These are phyloP conservation scores for Ctena decussata DNA, from an alignment of 2,888 invertebrate genomes.

Conservation along the genomic window DNA sequence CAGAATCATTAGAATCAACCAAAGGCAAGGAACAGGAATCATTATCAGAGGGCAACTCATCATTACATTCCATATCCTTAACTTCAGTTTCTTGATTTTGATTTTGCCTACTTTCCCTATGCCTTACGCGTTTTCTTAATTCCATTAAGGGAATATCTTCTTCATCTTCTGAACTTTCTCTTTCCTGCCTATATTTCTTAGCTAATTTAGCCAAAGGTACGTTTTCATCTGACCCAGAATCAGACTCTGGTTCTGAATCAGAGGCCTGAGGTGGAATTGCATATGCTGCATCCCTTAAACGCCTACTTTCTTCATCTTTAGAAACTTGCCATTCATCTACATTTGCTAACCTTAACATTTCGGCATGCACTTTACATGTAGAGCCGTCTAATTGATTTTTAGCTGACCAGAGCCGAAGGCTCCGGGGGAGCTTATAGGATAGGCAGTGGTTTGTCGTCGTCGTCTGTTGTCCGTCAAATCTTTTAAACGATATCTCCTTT, in stretches of 20 bases:
- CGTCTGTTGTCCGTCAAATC: too few species aligned
- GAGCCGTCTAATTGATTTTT: conserved; percentile 45
- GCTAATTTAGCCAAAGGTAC: conserved; percentile 7
- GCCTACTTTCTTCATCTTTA: background rate
- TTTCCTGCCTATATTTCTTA: conserved; percentile 19
- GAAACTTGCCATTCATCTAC: conserved; percentile 30
- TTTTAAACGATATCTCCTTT: too few species aligned
- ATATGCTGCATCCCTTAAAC: conserved; percentile 18
- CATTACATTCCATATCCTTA: background rate
- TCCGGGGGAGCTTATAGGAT: too few species aligned
- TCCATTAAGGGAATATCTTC: conserved; percentile 51
- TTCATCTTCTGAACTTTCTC: conserved; percentile 32
- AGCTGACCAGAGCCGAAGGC: too few species aligned
- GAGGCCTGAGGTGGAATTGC: conserved; percentile 11
- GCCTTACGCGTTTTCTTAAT: conserved; percentile 14
- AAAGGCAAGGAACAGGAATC: background rate
- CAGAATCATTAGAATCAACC: background rate
- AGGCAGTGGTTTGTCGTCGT: too few species aligned
- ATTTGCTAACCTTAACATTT: conserved; percentile 24
- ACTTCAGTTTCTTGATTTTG: background rate
- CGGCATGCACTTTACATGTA: conserved; percentile 34
- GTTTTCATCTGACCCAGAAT: background rate
- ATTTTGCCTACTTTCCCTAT: background rate
- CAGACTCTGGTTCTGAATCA: background rate
- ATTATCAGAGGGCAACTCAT: conserved; percentile 10